Evolutionary conservation across 2,797 vertebrate genomes (phyloP).

Genomic region (Nyctalus aviator): DNA sequence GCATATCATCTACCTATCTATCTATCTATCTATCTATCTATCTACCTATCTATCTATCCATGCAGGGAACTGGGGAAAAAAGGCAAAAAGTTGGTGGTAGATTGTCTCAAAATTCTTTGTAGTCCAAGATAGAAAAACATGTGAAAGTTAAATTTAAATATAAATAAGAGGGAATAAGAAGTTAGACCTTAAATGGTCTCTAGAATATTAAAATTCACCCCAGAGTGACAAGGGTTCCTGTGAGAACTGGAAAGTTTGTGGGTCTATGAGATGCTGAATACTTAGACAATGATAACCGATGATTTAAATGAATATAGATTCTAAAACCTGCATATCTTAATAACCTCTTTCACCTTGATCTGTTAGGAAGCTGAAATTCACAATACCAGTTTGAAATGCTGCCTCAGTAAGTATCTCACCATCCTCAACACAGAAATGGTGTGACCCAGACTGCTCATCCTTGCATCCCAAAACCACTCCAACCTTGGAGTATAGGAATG

Average conservation of each 20-base stretch:
- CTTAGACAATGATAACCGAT: neutral
- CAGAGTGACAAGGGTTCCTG: neutral
- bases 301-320: neutral
- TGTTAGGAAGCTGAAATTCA: neutral
- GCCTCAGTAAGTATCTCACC: neutral
- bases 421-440: neutral
- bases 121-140: neutral
- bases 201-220: neutral
- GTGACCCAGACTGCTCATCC: too few species aligned
- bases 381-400: neutral
- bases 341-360: fast-evolving
- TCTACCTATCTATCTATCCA: too few species aligned
- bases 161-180: neutral
- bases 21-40: too few species aligned
- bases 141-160: neutral
- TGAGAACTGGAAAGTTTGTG: neutral
- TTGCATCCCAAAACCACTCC: neutral
- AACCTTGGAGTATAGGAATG: neutral
- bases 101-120: neutral
- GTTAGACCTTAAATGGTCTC: neutral
- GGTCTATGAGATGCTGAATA: neutral
- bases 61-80: neutral
- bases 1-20: too few species aligned
- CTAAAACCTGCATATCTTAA: neutral
- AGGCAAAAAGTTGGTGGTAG: neutral